phyloP scores from a whole-genome alignment of 2,888 invertebrate species.

The Penaeus monodon region DNA sequence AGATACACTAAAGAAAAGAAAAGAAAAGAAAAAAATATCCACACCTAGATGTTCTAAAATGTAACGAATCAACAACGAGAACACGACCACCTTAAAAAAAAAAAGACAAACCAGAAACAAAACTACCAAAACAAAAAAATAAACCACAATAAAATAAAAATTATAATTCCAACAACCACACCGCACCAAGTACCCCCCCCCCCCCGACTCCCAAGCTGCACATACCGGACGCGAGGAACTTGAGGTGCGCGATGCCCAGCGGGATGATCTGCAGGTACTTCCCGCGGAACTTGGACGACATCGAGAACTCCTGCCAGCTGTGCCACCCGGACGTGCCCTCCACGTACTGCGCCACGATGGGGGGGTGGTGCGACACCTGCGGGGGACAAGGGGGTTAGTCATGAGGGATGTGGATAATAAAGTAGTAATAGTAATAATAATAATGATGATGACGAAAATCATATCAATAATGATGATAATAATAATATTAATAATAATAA shows the following conservation, averaged over 20 bases:
- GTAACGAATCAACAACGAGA: too few species aligned
- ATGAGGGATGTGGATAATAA: neutral
- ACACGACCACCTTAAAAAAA: too few species aligned
- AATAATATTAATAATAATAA: neutral
- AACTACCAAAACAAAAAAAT: too few species aligned
- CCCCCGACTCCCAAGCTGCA: neutral
- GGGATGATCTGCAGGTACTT: slow-evolving; percentile 91
- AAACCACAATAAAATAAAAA: too few species aligned
- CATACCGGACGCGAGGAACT: slow-evolving; percentile 72
- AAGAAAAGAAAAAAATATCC: too few species aligned
- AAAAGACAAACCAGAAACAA: too few species aligned
- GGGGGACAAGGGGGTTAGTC: slow-evolving; percentile 18
- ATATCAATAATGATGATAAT: neutral
- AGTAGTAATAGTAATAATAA: neutral
- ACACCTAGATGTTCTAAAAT: too few species aligned
- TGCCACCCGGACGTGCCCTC: slow-evolving; percentile 86
- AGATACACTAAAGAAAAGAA: too few species aligned
- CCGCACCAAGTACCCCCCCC: neutral
- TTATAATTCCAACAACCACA: neutral
- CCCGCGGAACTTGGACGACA: slow-evolving; percentile 98
- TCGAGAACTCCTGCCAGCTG: slow-evolving; percentile 99
- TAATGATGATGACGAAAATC: neutral
- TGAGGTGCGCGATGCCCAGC: slow-evolving; percentile 77
- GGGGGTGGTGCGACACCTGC: slow-evolving; percentile 96
- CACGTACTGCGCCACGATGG: slow-evolving; percentile 95